A percentile compares a stretch with the other conserved stretches of the same genome.
phyloP scores from a whole-genome alignment of 2,113 vertebrate species.

The Himantopus leucocephalus region DNA sequence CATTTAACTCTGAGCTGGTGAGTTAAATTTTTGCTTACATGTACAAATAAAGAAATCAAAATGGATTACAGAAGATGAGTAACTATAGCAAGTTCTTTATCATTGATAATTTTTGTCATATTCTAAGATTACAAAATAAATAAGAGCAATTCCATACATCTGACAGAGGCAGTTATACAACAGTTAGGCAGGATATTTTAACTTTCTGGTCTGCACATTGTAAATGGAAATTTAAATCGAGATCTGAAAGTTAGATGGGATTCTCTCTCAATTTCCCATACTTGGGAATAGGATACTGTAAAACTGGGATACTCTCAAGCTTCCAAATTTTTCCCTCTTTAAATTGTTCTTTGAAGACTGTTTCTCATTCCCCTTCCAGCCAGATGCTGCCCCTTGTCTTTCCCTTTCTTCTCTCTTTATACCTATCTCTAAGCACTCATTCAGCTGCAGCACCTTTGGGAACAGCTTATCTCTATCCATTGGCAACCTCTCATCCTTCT shows the following conservation, averaged over 20 bases:
- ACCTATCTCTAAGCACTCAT: background rate
- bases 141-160: background rate
- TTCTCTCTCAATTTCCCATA: background rate
- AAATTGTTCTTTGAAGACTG: background rate
- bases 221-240: background rate
- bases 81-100: background rate
- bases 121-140: background rate
- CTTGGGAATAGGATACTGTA: background rate
- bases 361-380: background rate
- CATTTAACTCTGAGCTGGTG: background rate
- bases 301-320: background rate
- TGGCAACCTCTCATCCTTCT: background rate
- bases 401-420: background rate
- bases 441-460: background rate
- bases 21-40: background rate
- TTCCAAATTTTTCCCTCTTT: background rate
- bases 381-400: background rate
- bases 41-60: background rate
- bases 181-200: background rate
- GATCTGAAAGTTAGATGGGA: background rate
- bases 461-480: background rate
- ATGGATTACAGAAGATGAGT: background rate
- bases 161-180: background rate
- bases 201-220: background rate
- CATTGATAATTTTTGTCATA: background rate